Percentiles rank a stretch among this genome's conserved stretches.
These are phyloP conservation scores for Drosophila yakuba DNA, from an alignment of 1,140 invertebrate genomes.

Conservation along the genomic window DNA sequence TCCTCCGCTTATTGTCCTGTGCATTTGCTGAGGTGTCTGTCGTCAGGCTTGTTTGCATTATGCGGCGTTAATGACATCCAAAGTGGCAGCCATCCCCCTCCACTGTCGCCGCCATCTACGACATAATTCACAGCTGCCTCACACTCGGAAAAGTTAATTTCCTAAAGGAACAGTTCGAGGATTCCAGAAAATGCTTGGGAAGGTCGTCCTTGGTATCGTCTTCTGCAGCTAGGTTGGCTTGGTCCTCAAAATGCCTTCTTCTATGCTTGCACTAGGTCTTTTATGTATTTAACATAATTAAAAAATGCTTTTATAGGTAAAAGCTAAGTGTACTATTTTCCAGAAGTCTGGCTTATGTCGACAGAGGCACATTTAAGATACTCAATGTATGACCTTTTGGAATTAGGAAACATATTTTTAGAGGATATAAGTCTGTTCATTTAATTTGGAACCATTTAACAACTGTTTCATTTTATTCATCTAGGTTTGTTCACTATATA, in stretches of 20 bases:
- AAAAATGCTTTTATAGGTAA: no score
- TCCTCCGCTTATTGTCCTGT: constrained; percentile 46
- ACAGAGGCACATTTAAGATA: no score
- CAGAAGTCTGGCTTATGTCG: no score
- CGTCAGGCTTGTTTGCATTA: constrained; percentile 59
- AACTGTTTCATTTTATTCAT: no score
- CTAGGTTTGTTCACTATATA: neutral
- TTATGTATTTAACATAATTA: no score
- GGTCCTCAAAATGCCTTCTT: neutral
- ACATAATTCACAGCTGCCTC: constrained; percentile 46
- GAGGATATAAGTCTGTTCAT: neutral
- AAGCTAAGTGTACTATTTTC: no score
- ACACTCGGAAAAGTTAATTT: constrained; percentile 31
- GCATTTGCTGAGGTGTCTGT: constrained; percentile 48
- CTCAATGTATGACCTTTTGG: no score
- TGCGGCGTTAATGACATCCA: constrained; percentile 70
- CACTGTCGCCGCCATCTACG: constrained; percentile 30
- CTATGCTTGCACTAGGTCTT: no score
- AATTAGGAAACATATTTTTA: neutral
- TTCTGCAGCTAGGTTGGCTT: neutral
- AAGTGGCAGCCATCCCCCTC: constrained; percentile 26
- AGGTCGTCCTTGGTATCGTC: neutral
- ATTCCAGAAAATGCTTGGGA: neutral
- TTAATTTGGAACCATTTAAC: no score
- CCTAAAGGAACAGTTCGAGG: neutral